These are phyloP conservation scores for Phallusia fumigata DNA, from an alignment of 23 tunicate genomes.

Conservation along the genomic window DNA sequence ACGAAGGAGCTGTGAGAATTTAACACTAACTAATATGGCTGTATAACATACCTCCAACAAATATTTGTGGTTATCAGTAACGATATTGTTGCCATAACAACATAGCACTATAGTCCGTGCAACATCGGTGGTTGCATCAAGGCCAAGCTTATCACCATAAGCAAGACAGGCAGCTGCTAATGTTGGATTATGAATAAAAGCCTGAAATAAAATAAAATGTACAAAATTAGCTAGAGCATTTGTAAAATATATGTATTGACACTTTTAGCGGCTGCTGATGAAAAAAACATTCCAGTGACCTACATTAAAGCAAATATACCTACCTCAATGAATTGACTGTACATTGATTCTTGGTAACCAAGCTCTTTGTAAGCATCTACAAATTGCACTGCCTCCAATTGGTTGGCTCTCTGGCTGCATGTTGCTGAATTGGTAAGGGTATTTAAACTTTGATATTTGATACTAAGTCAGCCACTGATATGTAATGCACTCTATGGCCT, in stretches of 20 bases:
- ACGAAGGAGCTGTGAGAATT: no score
- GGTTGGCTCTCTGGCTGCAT: conserved; percentile 60
- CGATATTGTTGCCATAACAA: conserved; percentile 77
- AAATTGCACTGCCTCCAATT: conserved; percentile 60
- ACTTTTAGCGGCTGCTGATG: not conserved
- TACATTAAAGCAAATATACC: not conserved
- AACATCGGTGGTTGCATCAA: conserved; percentile 75
- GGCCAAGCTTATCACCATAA: conserved; percentile 85
- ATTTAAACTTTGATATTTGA: no score
- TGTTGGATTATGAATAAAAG: conserved; percentile 88
- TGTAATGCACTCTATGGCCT: no score
- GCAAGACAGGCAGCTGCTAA: conserved; percentile 94
- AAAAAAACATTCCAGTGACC: not conserved
- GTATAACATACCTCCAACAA: conserved; percentile 64
- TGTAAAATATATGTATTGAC: not conserved
- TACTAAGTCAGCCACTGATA: no score
- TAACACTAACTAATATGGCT: no score
- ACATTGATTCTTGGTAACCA: conserved; percentile 90
- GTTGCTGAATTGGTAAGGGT: conserved; percentile 15
- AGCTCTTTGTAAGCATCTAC: conserved; percentile 85
- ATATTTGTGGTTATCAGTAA: conserved; percentile 68
- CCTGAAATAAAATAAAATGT: conserved; percentile 13
- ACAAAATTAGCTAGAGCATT: no score
- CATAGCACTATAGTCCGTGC: conserved; percentile 59
- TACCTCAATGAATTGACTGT: conserved; percentile 82